Percentiles rank a stretch among this genome's conserved stretches.
phyloP scores from a whole-genome alignment of 2,113 vertebrate species.

The Brachyhypopomus occidentalis region DNA sequence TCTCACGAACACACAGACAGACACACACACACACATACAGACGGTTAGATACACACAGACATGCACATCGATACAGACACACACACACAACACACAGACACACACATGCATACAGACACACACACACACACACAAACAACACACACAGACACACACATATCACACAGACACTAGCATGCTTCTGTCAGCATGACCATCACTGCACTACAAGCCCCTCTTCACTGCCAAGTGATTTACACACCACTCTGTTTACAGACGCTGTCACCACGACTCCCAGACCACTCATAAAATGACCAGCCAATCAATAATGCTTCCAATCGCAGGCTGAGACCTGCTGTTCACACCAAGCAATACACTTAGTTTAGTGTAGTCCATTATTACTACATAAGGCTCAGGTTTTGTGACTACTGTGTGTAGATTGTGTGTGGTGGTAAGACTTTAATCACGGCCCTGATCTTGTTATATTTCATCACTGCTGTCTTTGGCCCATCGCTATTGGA shows the following conservation, averaged over 20 bases:
- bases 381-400: slow-evolving; percentile 38
- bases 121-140: background rate
- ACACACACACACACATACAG: background rate
- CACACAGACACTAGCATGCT: slow-evolving; percentile 40
- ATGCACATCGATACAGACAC: too few relatives aligned
- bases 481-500: background rate
- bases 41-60: too few relatives aligned
- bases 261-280: slow-evolving; percentile 44
- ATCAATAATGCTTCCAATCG: slow-evolving; percentile 49
- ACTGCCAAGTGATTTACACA: slow-evolving; percentile 45
- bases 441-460: background rate
- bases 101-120: background rate
- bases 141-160: slow-evolving; percentile 45
- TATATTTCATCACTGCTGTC: slow-evolving; percentile 18
- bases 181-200: slow-evolving; percentile 26
- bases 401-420: slow-evolving; percentile 41
- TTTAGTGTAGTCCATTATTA: slow-evolving; percentile 31
- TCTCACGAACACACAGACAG: slow-evolving; percentile 5
- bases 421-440: slow-evolving; percentile 43
- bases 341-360: slow-evolving; percentile 44
- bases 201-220: slow-evolving; percentile 24
- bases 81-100: too few relatives aligned
- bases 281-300: slow-evolving; percentile 50
- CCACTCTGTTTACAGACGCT: slow-evolving; percentile 38
- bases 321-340: slow-evolving; percentile 33